Conservation (phyloP, 2,113 vertebrate species). For the Morone chrysops region DNA sequence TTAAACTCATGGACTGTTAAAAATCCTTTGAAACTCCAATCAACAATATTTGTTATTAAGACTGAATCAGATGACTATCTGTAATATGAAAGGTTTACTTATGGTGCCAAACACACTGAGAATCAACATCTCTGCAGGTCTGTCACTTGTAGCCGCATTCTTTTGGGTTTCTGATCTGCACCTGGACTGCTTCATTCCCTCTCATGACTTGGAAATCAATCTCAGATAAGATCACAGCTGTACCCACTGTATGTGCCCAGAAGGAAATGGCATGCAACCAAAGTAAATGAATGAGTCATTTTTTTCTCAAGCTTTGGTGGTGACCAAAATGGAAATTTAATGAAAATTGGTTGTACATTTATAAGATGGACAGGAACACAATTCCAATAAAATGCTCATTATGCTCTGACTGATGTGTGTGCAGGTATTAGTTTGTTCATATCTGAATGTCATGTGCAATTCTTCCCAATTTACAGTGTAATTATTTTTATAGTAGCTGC, state of each 20-base stretch:
- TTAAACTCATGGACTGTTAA: not conserved
- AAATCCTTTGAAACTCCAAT: not conserved
- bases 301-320: not conserved
- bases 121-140: not conserved
- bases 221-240: constrained; percentile 9
- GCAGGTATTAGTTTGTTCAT: too few relatives aligned
- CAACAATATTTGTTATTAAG: not conserved
- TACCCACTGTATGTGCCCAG: not conserved
- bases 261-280: constrained; percentile 10
- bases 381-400: too few relatives aligned
- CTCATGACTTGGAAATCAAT: not conserved
- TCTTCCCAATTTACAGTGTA: too few relatives aligned
- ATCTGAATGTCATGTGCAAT: too few relatives aligned
- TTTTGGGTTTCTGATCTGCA: not conserved
- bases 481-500: too few relatives aligned
- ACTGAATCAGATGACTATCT: not conserved
- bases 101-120: not conserved
- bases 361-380: too few relatives aligned
- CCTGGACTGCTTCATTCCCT: not conserved
- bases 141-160: too few relatives aligned
- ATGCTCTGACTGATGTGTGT: too few relatives aligned
- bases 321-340: too few relatives aligned
- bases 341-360: too few relatives aligned
- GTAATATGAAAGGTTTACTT: not conserved
- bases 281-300: not conserved